These are phyloP conservation scores for Hirtodrosophila confusa DNA, from an alignment of 2,888 invertebrate species.

Conservation along the genomic window DNA sequence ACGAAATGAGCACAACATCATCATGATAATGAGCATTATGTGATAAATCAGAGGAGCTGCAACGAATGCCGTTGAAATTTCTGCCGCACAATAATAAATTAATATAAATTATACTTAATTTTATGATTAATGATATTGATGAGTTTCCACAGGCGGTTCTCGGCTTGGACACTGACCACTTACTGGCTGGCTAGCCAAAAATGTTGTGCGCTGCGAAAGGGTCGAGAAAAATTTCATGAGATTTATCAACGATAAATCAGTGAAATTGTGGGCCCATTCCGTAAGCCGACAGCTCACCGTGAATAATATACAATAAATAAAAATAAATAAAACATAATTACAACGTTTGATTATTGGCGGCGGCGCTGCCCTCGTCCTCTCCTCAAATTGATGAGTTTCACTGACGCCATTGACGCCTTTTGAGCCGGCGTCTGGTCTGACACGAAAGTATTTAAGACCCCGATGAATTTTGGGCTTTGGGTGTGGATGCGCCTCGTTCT, in stretches of 20 bases:
- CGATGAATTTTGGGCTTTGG: slow-evolving; percentile 23
- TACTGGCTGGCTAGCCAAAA: slow-evolving; percentile 4
- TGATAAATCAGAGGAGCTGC: slow-evolving; percentile 65
- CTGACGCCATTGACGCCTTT: slow-evolving; percentile 66
- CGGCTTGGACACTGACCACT: slow-evolving; percentile 24
- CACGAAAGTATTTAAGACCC: slow-evolving; percentile 24
- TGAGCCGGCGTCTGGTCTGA: slow-evolving; percentile 19
- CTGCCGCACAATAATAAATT: slow-evolving; percentile 78
- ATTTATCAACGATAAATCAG: slow-evolving; percentile 79
- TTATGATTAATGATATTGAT: slow-evolving; percentile 81
- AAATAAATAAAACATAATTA: slow-evolving; percentile 79
- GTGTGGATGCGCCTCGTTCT: slow-evolving; percentile 15
- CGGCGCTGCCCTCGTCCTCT: slow-evolving; percentile 22
- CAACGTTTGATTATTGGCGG: slow-evolving; percentile 68
- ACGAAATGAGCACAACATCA: slow-evolving; percentile 78
- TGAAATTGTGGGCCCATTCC: slow-evolving; percentile 31
- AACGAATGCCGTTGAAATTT: slow-evolving; percentile 71
- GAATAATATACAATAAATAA: slow-evolving; percentile 74
- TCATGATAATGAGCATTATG: slow-evolving; percentile 75
- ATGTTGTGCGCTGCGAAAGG: slow-evolving; percentile 20
- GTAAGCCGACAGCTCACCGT: slow-evolving; percentile 15
- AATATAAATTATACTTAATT: slow-evolving; percentile 83
- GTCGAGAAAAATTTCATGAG: slow-evolving; percentile 57
- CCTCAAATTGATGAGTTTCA: slow-evolving; percentile 45
- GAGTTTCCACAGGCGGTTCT: slow-evolving; percentile 70